Conservation (phyloP, 2,113 vertebrate species). For the Halcyon malimbica region DNA sequence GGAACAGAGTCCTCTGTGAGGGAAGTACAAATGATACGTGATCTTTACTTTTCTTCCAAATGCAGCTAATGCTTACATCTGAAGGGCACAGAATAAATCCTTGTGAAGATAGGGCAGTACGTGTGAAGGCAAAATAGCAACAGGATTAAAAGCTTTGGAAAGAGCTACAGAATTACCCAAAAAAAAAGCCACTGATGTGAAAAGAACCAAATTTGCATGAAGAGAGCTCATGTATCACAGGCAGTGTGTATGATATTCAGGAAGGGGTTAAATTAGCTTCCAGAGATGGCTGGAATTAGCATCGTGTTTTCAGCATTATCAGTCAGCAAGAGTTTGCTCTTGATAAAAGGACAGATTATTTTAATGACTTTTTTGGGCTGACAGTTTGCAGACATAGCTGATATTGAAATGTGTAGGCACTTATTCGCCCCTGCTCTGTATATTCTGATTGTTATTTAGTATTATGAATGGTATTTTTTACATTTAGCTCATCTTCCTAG, state of each 20-base stretch:
- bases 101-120: neutral
- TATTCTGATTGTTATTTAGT: neutral
- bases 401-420: neutral
- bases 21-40: neutral
- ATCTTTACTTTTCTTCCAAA: conserved; percentile 3
- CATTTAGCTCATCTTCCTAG: neutral
- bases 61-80: neutral
- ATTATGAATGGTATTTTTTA: neutral
- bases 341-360: conserved; percentile 18
- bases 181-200: neutral
- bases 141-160: neutral
- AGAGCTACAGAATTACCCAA: neutral
- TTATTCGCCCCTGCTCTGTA: neutral
- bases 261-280: conserved; percentile 34
- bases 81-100: neutral
- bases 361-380: neutral
- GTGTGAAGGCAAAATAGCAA: neutral
- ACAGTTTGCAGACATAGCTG: neutral
- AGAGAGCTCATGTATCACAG: neutral
- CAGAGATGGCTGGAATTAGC: neutral
- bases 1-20: neutral
- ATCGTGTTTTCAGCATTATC: neutral
- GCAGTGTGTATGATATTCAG: neutral
- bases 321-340: conserved; percentile 20
- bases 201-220: neutral